Percentiles rank a stretch among this genome's conserved stretches.
Conservation (phyloP, 2,797 vertebrate species). For the Sphenopsis melanotis region DNA sequence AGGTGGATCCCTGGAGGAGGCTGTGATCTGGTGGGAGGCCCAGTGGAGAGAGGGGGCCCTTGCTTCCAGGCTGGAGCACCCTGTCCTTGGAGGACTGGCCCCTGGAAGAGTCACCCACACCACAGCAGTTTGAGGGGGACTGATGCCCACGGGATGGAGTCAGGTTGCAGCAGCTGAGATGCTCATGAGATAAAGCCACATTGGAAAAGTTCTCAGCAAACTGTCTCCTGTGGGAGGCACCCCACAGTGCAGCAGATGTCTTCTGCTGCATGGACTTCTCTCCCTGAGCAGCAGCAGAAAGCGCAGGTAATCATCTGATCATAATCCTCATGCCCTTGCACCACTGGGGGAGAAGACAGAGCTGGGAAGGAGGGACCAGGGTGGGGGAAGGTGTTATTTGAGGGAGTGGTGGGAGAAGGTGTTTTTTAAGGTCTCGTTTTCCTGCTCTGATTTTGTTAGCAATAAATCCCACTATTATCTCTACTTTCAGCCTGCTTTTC, state of each 20-base stretch:
- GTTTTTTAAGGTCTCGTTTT: neutral
- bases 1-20: neutral
- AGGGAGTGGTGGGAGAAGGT: too few species aligned
- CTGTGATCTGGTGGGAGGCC: rapidly evolving
- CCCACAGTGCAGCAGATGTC: neutral
- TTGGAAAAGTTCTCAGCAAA: neutral
- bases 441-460: neutral
- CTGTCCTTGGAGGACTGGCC: neutral
- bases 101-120: rapidly evolving
- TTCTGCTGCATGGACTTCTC: neutral
- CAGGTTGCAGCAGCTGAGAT: neutral
- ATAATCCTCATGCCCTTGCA: neutral
- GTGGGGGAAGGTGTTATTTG: neutral
- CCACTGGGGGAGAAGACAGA: neutral
- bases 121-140: too few species aligned
- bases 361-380: neutral
- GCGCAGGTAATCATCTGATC: neutral
- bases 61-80: neutral
- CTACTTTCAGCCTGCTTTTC: neutral
- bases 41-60: neutral
- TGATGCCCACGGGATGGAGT: neutral
- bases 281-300: neutral
- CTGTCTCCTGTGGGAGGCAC: neutral
- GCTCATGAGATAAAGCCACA: rapidly evolving
- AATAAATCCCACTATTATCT: neutral